phyloP scores from a whole-genome alignment of 2,113 vertebrate species.

The Otus sunia region DNA sequence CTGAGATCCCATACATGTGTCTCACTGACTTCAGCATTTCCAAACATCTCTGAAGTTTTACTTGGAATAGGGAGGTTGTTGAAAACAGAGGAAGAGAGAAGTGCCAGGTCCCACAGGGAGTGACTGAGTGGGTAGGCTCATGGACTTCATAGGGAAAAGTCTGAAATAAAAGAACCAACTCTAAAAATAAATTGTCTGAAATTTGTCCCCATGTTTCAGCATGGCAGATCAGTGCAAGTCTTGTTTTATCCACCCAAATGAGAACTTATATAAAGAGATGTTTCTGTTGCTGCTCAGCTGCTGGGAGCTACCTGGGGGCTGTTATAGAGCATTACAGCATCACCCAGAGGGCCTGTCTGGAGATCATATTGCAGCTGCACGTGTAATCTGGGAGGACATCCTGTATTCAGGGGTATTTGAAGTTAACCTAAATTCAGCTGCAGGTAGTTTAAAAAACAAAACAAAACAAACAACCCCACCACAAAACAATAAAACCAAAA shows the following conservation, averaged over 20 bases:
- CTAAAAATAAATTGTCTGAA: conserved; percentile 35
- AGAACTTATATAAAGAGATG: neutral
- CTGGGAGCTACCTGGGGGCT: neutral
- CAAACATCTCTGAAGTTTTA: conserved; percentile 32
- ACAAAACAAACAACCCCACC: neutral
- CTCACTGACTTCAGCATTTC: neutral
- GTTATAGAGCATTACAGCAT: neutral
- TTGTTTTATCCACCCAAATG: neutral
- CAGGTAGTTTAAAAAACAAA: neutral
- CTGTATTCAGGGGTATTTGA: neutral
- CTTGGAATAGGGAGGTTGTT: conserved; percentile 28
- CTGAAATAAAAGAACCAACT: conserved; percentile 10
- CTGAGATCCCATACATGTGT: neutral
- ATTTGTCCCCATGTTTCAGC: neutral
- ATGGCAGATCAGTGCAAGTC: neutral
- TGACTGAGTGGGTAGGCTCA: neutral
- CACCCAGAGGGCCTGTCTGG: neutral
- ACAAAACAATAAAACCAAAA: neutral
- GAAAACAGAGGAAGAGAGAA: conserved; percentile 11
- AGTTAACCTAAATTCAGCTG: neutral
- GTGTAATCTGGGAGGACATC: neutral
- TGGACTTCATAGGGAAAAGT: neutral
- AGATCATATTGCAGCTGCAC: neutral
- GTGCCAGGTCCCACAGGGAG: neutral
- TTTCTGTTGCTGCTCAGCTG: neutral